Conservation (phyloP, 92 coral and sea anemone species). For the Phenganax stokvisi region DNA sequence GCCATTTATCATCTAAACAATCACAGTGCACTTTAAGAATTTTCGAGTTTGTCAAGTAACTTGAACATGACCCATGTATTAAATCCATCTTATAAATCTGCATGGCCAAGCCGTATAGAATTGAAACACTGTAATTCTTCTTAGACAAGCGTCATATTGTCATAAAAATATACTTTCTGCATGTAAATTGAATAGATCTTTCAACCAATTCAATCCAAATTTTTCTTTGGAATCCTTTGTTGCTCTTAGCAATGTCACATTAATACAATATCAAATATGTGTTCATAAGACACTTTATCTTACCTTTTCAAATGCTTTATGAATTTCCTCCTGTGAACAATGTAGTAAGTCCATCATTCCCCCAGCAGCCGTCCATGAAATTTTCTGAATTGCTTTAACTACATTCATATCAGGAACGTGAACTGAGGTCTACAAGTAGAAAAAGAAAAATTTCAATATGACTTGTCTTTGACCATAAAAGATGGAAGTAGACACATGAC, state of each 20-base stretch:
- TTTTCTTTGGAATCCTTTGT: conserved; percentile 28
- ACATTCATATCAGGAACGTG: conserved; percentile 77
- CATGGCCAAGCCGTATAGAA: no score
- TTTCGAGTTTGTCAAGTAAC: no score
- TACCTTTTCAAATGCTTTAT: conserved; percentile 90
- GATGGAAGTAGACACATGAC: no score
- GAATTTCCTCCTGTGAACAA: conserved; percentile 80
- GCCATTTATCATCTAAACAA: no score
- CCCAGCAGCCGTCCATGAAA: conserved; percentile 92
- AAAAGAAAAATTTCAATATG: not conserved
- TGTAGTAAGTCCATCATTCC: conserved; percentile 75
- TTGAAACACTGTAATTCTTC: no score
- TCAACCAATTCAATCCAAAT: not conserved
- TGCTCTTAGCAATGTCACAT: not conserved
- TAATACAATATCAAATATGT: not conserved
- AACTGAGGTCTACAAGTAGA: conserved; percentile 51
- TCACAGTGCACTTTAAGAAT: no score
- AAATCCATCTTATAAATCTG: no score
- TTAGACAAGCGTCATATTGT: no score
- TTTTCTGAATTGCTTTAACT: conserved; percentile 76
- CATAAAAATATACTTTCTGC: no score
- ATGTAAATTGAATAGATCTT: no score
- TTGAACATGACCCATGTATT: no score
- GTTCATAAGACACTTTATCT: not conserved
- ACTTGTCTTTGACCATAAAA: no score